Base-by-base conservation (phyloP, 2,888 invertebrate species). In the Trachelus stipa region DNA sequence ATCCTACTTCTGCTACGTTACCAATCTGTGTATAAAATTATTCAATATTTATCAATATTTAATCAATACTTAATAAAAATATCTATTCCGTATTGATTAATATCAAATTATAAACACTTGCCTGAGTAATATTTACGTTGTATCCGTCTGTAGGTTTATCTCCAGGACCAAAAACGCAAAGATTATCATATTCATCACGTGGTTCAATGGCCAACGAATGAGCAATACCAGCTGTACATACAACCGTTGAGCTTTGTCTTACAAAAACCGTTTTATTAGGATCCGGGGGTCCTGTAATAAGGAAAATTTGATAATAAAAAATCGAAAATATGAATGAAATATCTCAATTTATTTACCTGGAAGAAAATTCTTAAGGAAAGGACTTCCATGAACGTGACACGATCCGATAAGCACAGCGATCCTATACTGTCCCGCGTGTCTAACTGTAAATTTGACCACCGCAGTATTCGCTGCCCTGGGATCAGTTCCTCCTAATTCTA, bases 101-200 rank as follows among this genome's bases (percentile, higher is more conserved):
- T 56, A 56, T 56, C 6, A 23, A 56, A 56, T 56, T 56, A 23
- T 56, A 23, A 56, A 74, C 1, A 77, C 82, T 86, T 82, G 89
- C 92, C 89, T 92, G 92, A 78, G 88, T 90, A 83, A 93, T 92
- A 84, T 89, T 88, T 81, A 92, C 90, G 81, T 89, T 83, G 82
- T 93, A 93, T 23, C 92, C 95, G 87, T 94, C 92, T 0, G 94
- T 93, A 1, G 95, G 95, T 88, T 94, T 93, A 80, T 94, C 94
- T 68, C 92, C 92, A 73, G 93, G 92, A 40, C 93, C 92, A 86
- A 95, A 95, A 83, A 92, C 90, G 87, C 97, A 97, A n/a, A 95
- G 93, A 92, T 98, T 98, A 89, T 97, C 97, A 92, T 96, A 98
- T 90, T 96, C 96, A 92, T 98, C 98, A 80, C 98, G 93, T n/a